These are phyloP conservation scores for Athripsodes cinereus DNA, from an alignment of 2,888 invertebrate genomes.

Conservation along the genomic window DNA sequence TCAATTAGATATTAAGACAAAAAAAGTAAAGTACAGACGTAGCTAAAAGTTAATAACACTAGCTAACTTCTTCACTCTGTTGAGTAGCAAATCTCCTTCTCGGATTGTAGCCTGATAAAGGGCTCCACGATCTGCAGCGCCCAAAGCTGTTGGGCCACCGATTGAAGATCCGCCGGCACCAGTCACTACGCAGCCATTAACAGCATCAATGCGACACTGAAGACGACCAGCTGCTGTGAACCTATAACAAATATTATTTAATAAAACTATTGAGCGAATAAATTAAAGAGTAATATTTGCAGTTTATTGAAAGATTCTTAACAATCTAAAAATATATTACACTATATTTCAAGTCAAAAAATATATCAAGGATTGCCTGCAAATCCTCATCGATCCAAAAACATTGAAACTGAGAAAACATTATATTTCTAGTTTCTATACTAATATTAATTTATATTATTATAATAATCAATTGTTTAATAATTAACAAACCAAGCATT, in stretches of 20 bases:
- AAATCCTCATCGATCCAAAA: too few species aligned
- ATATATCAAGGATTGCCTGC: too few species aligned
- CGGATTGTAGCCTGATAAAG: conserved; percentile 96
- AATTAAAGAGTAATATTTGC: too few species aligned
- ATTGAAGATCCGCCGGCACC: conserved; percentile 32
- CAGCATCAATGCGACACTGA: conserved; percentile 97
- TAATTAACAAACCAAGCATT: too few species aligned
- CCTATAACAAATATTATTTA: conserved; percentile 52
- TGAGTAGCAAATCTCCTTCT: conserved; percentile 95
- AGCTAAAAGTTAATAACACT: conserved; percentile 95
- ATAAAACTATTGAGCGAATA: too few species aligned
- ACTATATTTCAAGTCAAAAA: too few species aligned
- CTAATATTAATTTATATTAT: too few species aligned
- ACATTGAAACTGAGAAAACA: too few species aligned
- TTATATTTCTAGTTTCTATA: too few species aligned
- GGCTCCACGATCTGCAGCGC: conserved; percentile 51
- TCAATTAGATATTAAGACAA: not conserved
- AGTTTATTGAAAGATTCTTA: too few species aligned
- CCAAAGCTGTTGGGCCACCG: conserved; percentile 40
- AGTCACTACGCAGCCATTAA: conserved; percentile 93
- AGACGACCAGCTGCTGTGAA: conserved; percentile 96
- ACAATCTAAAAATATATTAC: too few species aligned
- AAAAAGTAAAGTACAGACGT: not conserved
- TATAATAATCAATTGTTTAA: too few species aligned
- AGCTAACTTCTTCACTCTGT: conserved; percentile 96